phyloP scores from a whole-genome alignment of 2,797 vertebrate genomes.

The Phataginus tricuspis region DNA sequence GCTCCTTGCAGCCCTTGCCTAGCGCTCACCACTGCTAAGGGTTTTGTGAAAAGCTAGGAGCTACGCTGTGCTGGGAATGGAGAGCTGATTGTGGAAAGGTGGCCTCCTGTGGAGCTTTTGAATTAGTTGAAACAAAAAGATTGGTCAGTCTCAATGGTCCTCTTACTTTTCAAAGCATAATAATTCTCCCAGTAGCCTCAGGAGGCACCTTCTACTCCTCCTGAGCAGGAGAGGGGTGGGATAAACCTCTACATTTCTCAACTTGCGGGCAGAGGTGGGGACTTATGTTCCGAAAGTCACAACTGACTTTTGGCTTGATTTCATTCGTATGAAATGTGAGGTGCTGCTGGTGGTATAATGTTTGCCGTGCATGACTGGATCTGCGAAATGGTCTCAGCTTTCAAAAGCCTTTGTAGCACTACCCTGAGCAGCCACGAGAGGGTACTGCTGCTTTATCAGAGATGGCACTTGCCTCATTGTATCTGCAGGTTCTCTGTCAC shows the following conservation, averaged over 20 bases:
- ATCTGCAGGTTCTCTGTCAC: neutral
- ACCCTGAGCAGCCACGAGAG: conserved; percentile 39
- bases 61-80: neutral
- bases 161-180: neutral
- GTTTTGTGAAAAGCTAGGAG: neutral
- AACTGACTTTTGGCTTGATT: conserved; percentile 13
- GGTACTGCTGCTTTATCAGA: conserved; percentile 10
- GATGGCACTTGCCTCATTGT: rapidly evolving
- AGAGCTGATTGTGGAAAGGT: neutral
- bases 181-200: neutral
- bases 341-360: neutral
- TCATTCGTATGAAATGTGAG: neutral
- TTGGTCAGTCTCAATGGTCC: neutral
- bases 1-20: neutral
- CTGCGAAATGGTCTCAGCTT: neutral
- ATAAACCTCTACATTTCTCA: neutral
- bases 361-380: neutral
- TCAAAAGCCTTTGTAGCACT: neutral
- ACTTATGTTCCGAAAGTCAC: neutral
- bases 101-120: neutral
- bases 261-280: neutral
- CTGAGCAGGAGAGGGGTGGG: neutral
- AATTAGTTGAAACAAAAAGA: neutral
- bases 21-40: neutral
- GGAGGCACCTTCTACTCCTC: neutral